Conservation (phyloP, 2,888 invertebrate species). For the Phengaris arion region DNA sequence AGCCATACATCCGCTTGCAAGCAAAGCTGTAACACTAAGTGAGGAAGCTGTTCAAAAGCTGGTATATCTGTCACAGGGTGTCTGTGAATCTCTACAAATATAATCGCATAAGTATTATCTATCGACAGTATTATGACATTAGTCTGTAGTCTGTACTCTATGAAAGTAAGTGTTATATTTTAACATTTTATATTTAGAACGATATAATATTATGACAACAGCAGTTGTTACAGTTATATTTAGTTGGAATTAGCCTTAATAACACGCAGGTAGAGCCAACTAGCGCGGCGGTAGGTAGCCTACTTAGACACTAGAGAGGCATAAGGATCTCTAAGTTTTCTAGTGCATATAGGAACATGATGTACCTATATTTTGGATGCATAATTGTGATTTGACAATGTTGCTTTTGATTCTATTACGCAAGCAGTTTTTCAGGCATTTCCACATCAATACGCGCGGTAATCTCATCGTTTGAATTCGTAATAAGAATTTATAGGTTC, state of each 20-base stretch:
- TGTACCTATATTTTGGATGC: too few relatives aligned
- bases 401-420: too few relatives aligned
- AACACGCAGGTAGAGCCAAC: neutral
- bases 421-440: neutral
- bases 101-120: slow-evolving; percentile 3
- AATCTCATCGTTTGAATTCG: neutral
- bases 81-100: slow-evolving; percentile 15
- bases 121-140: slow-evolving; percentile 11
- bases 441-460: too few relatives aligned
- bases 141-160: neutral
- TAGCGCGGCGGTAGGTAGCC: too few relatives aligned
- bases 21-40: slow-evolving; percentile 6
- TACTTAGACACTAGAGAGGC: too few relatives aligned
- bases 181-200: neutral
- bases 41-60: slow-evolving; percentile 17
- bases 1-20: neutral
- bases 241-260: too few relatives aligned
- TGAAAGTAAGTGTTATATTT: neutral
- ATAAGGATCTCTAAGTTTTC: too few relatives aligned
- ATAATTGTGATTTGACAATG: too few relatives aligned
- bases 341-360: too few relatives aligned
- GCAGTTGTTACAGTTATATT: neutral
- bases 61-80: neutral
- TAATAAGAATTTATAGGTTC: slow-evolving; percentile 26
- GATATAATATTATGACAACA: neutral